Base-by-base conservation (phyloP, 2,113 vertebrate species). In the Fukomys damarensis region DNA sequence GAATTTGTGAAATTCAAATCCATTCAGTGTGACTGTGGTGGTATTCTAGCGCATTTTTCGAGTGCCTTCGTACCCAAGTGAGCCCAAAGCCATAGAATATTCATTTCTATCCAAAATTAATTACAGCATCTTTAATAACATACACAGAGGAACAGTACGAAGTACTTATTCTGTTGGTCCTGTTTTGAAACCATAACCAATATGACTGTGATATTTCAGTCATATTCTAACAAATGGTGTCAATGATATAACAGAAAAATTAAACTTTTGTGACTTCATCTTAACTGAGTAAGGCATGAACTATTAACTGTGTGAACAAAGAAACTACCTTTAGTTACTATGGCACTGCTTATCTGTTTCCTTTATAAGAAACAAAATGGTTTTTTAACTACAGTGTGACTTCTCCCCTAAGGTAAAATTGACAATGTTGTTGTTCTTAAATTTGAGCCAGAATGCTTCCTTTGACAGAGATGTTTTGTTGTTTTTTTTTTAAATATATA, bases 321-420 rank as follows among this genome's bases (percentile, higher is more conserved):
- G 35, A 90, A 70, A 17, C 46, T 87, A 59, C 32, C 58, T 83
- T 96, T 72, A 79, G 90, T 96, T 97, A 28, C 54, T 91, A 94
- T 90, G 91, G 41, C 9, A 56, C 5, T 96, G 70, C 30, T 79
- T 84, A 74, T 85, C 9, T 84, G 41, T 86, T 95, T 65, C 65
- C 81, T 90, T 92, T 38, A 70, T 10, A 49, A 35, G 19, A 59
- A 92, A 90, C 70, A 97, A 97, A 93, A 90, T 79, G 17, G 28
- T 92, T 43, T 52, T 90, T 95, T 83, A 93, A 91, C 59, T 49
- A 58, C 72, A 89, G 28, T 86, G 63, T 91, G 68, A 86, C 38
- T 94, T 82, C 89, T 93, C 43, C 66, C 43, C 46, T n/a, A 9
- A 93, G 32, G 35, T 68, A 87, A 95, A 83, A 95, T 11, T 89